phyloP scores from a whole-genome alignment of 1,140 invertebrate genomes.

The Phenacoccus solenopsis region DNA sequence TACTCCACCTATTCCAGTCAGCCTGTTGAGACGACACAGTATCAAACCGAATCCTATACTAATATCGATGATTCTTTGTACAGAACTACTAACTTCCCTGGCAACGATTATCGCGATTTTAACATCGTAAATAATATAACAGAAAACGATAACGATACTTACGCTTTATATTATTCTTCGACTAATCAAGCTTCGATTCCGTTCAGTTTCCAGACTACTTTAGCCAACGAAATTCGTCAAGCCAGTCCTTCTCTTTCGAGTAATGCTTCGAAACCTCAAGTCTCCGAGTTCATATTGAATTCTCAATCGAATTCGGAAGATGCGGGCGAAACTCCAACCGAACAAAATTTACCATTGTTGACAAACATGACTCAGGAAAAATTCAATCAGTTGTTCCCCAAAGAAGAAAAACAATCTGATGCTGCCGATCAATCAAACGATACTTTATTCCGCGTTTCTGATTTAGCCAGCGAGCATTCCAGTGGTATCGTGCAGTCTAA shows the following conservation, averaged over 20 bases:
- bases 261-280: neutral
- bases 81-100: neutral
- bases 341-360: constrained; percentile 19
- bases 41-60: constrained; percentile 23
- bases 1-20: neutral
- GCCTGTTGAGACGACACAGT: constrained; percentile 8
- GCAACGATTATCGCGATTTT: neutral
- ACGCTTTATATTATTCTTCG: neutral
- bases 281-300: neutral
- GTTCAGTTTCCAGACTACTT: neutral
- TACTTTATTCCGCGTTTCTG: neutral
- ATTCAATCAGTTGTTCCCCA: constrained; percentile 26
- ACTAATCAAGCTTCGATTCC: neutral
- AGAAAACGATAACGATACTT: neutral
- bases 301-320: neutral
- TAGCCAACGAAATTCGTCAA: neutral
- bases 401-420: constrained; percentile 20
- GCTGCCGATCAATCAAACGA: neutral
- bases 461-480: neutral
- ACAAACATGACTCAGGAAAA: constrained; percentile 28
- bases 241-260: neutral
- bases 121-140: neutral
- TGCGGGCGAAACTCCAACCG: neutral
- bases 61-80: constrained; percentile 19
- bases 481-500: neutral